A percentile compares a stretch with the other conserved stretches of the same genome.
Conservation (phyloP, 2,113 vertebrate species). For the Synchiropus splendidus region DNA sequence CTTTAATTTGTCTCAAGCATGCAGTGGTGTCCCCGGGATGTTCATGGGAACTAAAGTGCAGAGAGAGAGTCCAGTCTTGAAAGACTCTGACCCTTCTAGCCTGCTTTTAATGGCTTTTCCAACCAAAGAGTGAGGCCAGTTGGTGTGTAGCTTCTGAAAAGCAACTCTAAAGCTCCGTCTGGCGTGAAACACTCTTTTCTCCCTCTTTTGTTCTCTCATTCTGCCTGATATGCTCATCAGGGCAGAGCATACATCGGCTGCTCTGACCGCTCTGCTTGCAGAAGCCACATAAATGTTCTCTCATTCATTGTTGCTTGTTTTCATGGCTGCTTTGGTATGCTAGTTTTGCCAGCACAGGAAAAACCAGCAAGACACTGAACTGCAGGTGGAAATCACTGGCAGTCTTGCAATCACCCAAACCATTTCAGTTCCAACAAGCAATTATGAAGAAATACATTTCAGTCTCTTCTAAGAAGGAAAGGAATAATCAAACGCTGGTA, state of each 20-base stretch:
- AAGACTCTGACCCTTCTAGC: constrained; percentile 38
- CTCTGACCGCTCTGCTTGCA: constrained; percentile 24
- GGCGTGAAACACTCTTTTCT: constrained; percentile 32
- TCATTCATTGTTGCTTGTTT: constrained; percentile 18
- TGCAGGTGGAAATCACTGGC: not conserved
- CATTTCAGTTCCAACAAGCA: too few species aligned
- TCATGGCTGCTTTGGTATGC: constrained; percentile 19
- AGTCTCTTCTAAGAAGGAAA: too few species aligned
- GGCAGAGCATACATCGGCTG: constrained; percentile 26
- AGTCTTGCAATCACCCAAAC: too few species aligned
- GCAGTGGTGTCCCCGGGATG: constrained; percentile 34
- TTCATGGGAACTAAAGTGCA: constrained; percentile 48
- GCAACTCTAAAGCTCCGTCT: constrained; percentile 38
- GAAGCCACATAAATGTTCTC: constrained; percentile 19
- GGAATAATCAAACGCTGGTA: too few species aligned
- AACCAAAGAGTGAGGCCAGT: constrained; percentile 38
- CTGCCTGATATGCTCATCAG: constrained; percentile 29
- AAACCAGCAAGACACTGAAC: constrained; percentile 5
- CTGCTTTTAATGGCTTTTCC: constrained; percentile 57
- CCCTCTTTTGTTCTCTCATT: constrained; percentile 14
- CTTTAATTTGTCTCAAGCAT: constrained; percentile 18
- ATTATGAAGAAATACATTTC: too few species aligned
- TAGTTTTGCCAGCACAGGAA: constrained; percentile 12
- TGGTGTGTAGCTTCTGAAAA: constrained; percentile 39
- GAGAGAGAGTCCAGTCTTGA: constrained; percentile 27